Conservation (phyloP, 2,888 invertebrate genomes). For the Drosophila lutescens region DNA sequence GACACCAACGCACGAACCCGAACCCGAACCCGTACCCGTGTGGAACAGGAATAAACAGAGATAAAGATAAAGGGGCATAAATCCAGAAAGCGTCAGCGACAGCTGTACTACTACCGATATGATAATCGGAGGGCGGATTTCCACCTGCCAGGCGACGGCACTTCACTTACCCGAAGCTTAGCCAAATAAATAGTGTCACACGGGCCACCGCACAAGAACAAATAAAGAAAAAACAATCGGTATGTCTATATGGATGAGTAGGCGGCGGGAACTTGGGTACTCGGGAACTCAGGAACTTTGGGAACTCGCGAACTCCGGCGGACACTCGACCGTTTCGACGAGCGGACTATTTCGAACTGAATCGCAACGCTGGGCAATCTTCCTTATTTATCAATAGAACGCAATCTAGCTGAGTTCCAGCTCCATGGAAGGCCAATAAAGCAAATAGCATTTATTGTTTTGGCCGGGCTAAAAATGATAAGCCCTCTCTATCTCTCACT, state of each 20-base stretch:
- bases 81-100: constrained; percentile 17
- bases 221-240: constrained; percentile 9
- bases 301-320: constrained; percentile 16
- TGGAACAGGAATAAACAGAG: constrained; percentile 33
- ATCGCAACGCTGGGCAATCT: constrained; percentile 21
- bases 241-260: neutral
- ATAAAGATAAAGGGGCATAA: constrained; percentile 27
- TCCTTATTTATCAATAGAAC: constrained; percentile 38
- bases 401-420: constrained; percentile 16
- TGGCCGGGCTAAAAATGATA: constrained; percentile 33
- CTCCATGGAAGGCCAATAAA: constrained; percentile 28
- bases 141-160: constrained; percentile 17
- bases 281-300: neutral
- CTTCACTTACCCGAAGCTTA: constrained; percentile 34
- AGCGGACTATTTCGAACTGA: constrained; percentile 38
- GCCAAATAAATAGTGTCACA: constrained; percentile 22
- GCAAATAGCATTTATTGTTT: constrained; percentile 36
- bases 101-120: constrained; percentile 6
- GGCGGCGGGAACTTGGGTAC: constrained; percentile 6
- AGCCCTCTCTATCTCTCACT: constrained; percentile 8
- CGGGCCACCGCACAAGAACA: constrained; percentile 20
- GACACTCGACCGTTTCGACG: constrained; percentile 33
- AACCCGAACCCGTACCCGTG: constrained; percentile 5
- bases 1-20: constrained; percentile 10
- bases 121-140: constrained; percentile 14